phyloP scores from a whole-genome alignment of 2,113 vertebrate genomes.

The Poeciliopsis prolifica region DNA sequence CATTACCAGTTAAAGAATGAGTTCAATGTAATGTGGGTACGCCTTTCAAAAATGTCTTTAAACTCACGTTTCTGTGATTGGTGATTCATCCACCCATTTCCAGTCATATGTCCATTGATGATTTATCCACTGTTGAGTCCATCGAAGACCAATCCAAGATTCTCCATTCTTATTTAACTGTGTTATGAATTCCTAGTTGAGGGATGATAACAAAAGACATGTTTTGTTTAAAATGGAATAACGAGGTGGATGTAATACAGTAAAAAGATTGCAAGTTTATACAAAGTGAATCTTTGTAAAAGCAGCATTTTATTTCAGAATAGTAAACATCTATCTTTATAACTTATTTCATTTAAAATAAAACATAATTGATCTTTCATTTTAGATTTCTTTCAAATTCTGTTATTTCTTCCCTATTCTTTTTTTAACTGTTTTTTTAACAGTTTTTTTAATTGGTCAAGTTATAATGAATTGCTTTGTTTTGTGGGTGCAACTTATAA shows the following conservation, averaged over 20 bases:
- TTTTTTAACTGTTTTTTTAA: too few species aligned
- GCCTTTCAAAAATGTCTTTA: not conserved
- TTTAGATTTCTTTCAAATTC: too few species aligned
- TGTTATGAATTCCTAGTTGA: not conserved
- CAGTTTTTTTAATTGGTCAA: too few species aligned
- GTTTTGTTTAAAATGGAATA: not conserved
- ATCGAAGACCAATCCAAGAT: not conserved
- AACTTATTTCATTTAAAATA: not conserved
- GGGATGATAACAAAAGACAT: not conserved
- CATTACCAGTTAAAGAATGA: too few species aligned
- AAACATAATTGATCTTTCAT: not conserved
- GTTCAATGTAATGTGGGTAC: not conserved
- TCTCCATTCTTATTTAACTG: not conserved
- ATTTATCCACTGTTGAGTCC: fast-evolving
- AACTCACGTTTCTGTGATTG: not conserved
- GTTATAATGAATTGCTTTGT: not conserved
- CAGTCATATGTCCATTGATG: not conserved
- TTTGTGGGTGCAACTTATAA: not conserved
- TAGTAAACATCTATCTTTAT: not conserved
- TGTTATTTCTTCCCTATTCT: too few species aligned
- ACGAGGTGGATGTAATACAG: not conserved
- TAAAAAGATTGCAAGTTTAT: not conserved
- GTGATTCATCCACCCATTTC: slow-evolving; percentile 7
- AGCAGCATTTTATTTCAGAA: not conserved
- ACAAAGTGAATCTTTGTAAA: not conserved